These are phyloP conservation scores for Listrodromus nycthemerus DNA, from an alignment of 2,888 invertebrate genomes.

Conservation along the genomic window DNA sequence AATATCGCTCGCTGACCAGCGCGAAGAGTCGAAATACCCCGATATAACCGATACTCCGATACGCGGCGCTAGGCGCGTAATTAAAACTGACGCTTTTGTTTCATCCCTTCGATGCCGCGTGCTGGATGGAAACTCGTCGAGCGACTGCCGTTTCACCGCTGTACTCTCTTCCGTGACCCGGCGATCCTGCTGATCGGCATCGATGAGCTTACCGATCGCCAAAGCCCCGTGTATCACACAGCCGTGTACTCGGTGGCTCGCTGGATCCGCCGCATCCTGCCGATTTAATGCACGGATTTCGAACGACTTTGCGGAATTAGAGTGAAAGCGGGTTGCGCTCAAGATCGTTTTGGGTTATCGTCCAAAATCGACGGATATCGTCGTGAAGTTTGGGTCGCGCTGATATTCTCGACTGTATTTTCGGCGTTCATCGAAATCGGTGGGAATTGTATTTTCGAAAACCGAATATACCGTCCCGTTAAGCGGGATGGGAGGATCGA, in stretches of 20 bases:
- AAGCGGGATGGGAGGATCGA: neutral
- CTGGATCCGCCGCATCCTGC: constrained; percentile 1
- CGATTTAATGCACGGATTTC: constrained; percentile 34
- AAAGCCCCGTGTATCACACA: neutral
- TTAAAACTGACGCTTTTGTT: constrained; percentile 79
- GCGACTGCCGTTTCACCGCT: constrained; percentile 16
- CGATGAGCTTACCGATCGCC: neutral
- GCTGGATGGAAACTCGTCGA: constrained; percentile 27
- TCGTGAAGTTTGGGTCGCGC: neutral
- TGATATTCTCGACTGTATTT: neutral
- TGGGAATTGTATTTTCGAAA: neutral
- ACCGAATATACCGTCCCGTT: too few relatives aligned
- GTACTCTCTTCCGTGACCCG: neutral
- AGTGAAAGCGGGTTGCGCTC: neutral
- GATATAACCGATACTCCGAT: constrained; percentile 70
- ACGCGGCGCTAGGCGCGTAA: constrained; percentile 70
- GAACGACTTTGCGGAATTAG: neutral
- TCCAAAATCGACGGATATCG: neutral
- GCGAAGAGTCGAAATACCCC: constrained; percentile 60
- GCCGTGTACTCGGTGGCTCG: neutral
- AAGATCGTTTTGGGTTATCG: neutral
- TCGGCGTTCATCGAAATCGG: neutral
- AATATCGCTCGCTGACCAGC: constrained; percentile 74
- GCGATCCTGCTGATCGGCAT: neutral
- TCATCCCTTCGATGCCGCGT: constrained; percentile 42